Conservation (phyloP, 23 tunicate species). For the Trididemnum nubilum region DNA sequence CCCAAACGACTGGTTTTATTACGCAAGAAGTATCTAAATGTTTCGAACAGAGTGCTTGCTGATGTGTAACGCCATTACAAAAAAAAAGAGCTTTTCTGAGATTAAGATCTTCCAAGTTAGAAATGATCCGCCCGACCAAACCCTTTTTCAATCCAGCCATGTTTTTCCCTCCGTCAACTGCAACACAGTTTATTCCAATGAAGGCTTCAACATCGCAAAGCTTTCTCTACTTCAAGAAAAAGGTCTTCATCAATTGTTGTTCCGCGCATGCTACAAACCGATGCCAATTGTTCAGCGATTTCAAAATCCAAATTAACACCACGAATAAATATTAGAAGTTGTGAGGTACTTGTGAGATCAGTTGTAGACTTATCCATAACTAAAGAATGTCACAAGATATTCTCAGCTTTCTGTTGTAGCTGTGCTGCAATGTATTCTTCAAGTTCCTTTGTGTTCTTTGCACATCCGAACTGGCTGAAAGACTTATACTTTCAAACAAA, state of each 20-base stretch:
- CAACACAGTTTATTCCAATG: constrained; percentile 51
- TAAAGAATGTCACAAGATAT: constrained; percentile 49
- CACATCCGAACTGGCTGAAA: constrained; percentile 46
- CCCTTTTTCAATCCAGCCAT: constrained; percentile 55
- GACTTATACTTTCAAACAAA: constrained; percentile 40
- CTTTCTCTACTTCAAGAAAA: constrained; percentile 47
- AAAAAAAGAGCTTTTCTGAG: constrained; percentile 41
- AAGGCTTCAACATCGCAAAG: constrained; percentile 27
- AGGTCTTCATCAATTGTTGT: constrained; percentile 60
- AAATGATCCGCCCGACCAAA: constrained; percentile 54
- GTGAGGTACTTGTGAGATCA: constrained; percentile 42
- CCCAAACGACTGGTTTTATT: constrained; percentile 48
- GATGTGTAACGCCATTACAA: constrained; percentile 35
- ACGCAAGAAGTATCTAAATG: constrained; percentile 45
- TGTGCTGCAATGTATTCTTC: constrained; percentile 35
- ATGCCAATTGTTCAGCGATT: constrained; percentile 50
- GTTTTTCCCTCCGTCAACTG: constrained; percentile 54
- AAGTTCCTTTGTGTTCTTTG: constrained; percentile 45
- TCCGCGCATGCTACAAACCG: constrained; percentile 50
- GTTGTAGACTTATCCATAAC: constrained; percentile 54
- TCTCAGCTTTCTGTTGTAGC: constrained; percentile 47
- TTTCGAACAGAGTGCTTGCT: constrained; percentile 54
- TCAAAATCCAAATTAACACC: constrained; percentile 40
- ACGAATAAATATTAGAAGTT: constrained; percentile 53
- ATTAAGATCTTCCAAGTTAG: constrained; percentile 62